These are phyloP conservation scores for Sycobia sp. DNA, from an alignment of 1,140 invertebrate species.

Conservation along the genomic window DNA sequence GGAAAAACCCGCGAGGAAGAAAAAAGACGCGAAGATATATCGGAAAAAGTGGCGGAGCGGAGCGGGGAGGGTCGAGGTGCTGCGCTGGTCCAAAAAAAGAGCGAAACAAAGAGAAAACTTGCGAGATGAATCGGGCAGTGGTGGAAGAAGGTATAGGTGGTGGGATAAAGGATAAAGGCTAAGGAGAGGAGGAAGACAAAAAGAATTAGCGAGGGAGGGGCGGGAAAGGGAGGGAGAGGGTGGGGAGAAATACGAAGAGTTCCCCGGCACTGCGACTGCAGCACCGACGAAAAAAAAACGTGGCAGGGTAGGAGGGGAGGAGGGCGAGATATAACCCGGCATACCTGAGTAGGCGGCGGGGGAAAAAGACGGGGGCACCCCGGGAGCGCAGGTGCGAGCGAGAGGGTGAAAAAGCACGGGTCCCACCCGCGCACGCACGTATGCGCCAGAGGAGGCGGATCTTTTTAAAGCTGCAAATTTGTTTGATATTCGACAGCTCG, in stretches of 20 bases:
- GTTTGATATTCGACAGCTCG: no score
- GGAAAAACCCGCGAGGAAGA: slow-evolving; percentile 13
- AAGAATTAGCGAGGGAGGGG: background rate
- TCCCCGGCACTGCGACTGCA: background rate
- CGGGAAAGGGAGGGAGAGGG: background rate
- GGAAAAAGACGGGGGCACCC: slow-evolving; percentile 5
- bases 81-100: slow-evolving; percentile 5
- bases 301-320: no score
- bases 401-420: slow-evolving; percentile 3
- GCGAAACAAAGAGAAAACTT: slow-evolving; percentile 30
- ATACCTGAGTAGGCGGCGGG: background rate
- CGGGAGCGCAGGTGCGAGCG: slow-evolving; percentile 3
- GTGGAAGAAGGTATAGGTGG: background rate
- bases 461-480: no score
- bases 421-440: no score
- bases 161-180: background rate
- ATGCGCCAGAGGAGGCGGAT: no score
- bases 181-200: background rate
- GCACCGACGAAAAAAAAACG: slow-evolving; percentile 8
- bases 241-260: background rate
- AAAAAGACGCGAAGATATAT: slow-evolving; percentile 20
- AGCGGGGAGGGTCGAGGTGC: background rate
- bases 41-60: slow-evolving; percentile 11
- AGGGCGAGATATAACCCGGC: background rate
- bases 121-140: slow-evolving; percentile 22